phyloP scores from a whole-genome alignment of 2,888 invertebrate genomes.

The Sympetrum striolatum region DNA sequence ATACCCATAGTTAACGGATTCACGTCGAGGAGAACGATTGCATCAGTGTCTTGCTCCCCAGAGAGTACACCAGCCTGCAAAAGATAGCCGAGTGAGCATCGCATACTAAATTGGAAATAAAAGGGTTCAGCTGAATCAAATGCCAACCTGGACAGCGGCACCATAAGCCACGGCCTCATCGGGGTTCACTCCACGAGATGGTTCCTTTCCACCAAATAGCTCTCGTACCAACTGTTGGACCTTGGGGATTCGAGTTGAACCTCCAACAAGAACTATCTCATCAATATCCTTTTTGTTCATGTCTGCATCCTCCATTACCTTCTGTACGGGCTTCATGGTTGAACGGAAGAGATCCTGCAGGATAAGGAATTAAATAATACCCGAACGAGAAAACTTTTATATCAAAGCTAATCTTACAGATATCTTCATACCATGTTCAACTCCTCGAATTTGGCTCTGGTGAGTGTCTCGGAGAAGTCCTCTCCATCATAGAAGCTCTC shows the following conservation, averaged over 20 bases:
- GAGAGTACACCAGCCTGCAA: constrained; percentile 95
- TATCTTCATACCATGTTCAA: constrained; percentile 79
- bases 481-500: constrained; percentile 98
- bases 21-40: constrained; percentile 95
- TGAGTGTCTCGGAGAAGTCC: constrained; percentile 97
- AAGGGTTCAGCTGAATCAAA: too few relatives aligned
- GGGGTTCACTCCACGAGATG: constrained; percentile 96
- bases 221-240: constrained; percentile 87
- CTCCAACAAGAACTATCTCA: constrained; percentile 98
- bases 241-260: constrained; percentile 98
- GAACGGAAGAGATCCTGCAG: constrained; percentile 77
- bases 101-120: neutral
- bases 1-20: constrained; percentile 99
- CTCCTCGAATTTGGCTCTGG: constrained; percentile 98
- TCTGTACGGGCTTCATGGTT: constrained; percentile 93
- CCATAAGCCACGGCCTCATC: constrained; percentile 84
- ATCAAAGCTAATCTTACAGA: too few relatives aligned
- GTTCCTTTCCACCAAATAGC: constrained; percentile 98
- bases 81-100: neutral
- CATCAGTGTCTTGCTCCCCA: constrained; percentile 96
- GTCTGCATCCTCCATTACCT: constrained; percentile 97
- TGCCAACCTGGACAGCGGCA: constrained; percentile 42
- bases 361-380: neutral
- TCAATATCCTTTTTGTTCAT: constrained; percentile 98
- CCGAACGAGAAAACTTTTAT: constrained; percentile 46